Conservation (phyloP, 2,797 vertebrate genomes). For the Sciurus carolinensis region DNA sequence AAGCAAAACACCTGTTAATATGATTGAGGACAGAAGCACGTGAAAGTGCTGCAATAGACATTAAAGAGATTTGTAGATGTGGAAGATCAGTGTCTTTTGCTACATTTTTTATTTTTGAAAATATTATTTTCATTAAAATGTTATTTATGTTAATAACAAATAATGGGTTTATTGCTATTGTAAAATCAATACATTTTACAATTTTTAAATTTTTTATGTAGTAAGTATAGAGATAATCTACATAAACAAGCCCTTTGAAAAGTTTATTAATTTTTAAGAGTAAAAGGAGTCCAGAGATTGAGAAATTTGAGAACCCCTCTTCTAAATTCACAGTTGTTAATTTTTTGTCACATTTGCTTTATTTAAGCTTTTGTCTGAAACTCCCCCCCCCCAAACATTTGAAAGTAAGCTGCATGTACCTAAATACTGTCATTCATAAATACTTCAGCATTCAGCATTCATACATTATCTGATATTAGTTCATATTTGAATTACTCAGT, state of each 20-base stretch:
- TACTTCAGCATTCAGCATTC: neutral
- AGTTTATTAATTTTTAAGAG: slow-evolving; percentile 8
- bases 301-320: slow-evolving; percentile 3
- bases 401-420: neutral
- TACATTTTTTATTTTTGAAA: slow-evolving; percentile 37
- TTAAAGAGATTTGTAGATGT: neutral
- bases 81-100: neutral
- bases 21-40: neutral
- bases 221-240: neutral
- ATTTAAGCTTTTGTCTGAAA: neutral
- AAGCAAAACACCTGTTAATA: slow-evolving; percentile 10
- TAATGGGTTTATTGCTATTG: neutral
- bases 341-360: slow-evolving; percentile 17
- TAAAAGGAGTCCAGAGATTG: slow-evolving; percentile 29
- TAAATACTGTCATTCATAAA: neutral
- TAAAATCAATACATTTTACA: neutral
- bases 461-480: neutral
- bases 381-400: neutral
- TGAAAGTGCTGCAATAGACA: neutral
- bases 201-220: neutral
- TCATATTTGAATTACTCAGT: neutral
- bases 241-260: neutral
- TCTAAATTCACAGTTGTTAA: slow-evolving; percentile 12
- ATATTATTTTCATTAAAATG: slow-evolving; percentile 43
- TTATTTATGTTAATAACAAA: neutral